Evolutionary conservation across 2,888 invertebrate species (phyloP), one percentile per base, ranked within the genome.

Genomic region (Lepidonotus clava): DNA sequence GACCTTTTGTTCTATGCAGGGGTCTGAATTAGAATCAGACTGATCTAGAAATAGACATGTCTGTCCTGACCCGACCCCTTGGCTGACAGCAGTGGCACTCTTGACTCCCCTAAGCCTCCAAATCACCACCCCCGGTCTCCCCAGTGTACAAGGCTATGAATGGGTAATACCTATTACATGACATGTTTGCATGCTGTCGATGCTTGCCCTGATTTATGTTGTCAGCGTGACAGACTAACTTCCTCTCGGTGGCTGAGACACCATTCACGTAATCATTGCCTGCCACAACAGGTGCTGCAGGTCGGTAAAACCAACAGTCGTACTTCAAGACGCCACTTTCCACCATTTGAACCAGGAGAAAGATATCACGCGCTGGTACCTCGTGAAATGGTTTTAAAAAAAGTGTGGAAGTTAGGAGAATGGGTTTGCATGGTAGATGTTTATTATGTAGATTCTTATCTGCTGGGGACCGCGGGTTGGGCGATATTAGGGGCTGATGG

Each of bases 401-500:
- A n/a, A n/a, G n/a, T n/a, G n/a, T n/a, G n/a, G n/a, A n/a, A n/a
- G n/a, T n/a, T n/a, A n/a, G 28, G 61, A 61, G 11, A 32, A n/a
- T 18, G 28, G 61, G 28, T 28, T 5, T 11, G 28, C 61, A 61
- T 61, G 61, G 28, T 61, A 61, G 28, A 61, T 61, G 61, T 61
- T 61, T 61, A 61, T 61, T 61, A 61, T 61, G 61, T 32, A 61
- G 61, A 61, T 61, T 61, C 61, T 32, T 61, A 61, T 61, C 61
- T 61, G 14, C 2, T n/a, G n/a, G 66, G 66, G 24, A 14, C 5
- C 1, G 71, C 2, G 38, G 71, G 36, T 11, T 34, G 71, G 5
- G 71, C 38, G 36, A 71, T 38, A 71, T 71, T 71, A 38, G 71
- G 71, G 38, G 34, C 71, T 80, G 80, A 80, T 80, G 51, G 41